Percentiles rank a stretch among this genome's conserved stretches.
Conservation (phyloP, 2,888 invertebrate genomes). For the Harmothoe impar region DNA sequence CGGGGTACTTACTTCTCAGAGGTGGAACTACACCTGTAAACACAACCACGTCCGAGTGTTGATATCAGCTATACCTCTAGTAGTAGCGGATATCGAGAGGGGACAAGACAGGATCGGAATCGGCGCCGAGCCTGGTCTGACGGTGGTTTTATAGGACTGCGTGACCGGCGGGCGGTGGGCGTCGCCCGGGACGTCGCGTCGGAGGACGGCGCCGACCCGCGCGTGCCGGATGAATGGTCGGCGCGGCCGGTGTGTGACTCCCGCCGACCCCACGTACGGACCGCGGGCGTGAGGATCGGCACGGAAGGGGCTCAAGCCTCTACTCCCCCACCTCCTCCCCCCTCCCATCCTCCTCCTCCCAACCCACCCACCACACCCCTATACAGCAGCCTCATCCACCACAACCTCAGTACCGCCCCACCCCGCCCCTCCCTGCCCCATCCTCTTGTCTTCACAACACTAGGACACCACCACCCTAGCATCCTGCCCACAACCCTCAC, state of each 20-base stretch:
- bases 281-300: constrained; percentile 15
- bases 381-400: not conserved
- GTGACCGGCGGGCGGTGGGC: not conserved
- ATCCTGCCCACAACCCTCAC: not conserved
- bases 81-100: too few relatives aligned
- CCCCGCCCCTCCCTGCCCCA: not conserved
- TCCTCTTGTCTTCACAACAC: not conserved
- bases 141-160: not conserved
- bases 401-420: not conserved
- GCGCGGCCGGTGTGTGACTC: not conserved
- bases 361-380: not conserved
- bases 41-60: too few relatives aligned
- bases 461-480: not conserved
- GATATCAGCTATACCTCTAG: too few relatives aligned
- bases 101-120: not conserved
- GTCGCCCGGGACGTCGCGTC: not conserved
- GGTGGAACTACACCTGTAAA: too few relatives aligned
- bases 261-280: not conserved
- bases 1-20: too few relatives aligned
- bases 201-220: not conserved
- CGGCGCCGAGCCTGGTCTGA: not conserved
- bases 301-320: not conserved
- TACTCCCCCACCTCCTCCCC: constrained; percentile 32
- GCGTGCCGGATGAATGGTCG: constrained; percentile 6
- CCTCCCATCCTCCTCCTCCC: not conserved